Base-by-base conservation (phyloP, 2,113 vertebrate genomes). In the Spermophilus dauricus region DNA sequence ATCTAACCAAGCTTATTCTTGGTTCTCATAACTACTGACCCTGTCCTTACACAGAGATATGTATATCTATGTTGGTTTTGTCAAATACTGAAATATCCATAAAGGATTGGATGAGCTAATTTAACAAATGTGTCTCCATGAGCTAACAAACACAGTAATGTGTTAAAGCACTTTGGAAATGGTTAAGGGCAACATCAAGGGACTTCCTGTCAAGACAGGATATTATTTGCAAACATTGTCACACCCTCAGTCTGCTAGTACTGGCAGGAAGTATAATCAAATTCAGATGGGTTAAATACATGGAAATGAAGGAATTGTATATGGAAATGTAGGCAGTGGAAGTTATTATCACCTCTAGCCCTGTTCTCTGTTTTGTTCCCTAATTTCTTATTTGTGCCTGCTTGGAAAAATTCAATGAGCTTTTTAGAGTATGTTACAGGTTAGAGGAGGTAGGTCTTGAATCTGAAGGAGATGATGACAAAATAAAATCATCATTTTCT, bases 181-280 rank as follows among this genome's bases (percentile, higher is more conserved):
- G 51, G 37, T 65, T 73, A 42, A 77, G 16, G 32, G 37, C 22
- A 65, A 22, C 37, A 87, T 26, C 63, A 70, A 45, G 0, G 17
- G 48, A 34, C 16, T 94, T 97, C 22, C 30, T 85, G 61, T 70
- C 65, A 95, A 76, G 39, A 70, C 28, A 18, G n/a, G 73, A n/a
- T 67, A 53, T 76, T 82, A 51, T 76, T 63, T 85, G 28, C 51
- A 58, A 56, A 63, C 3, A 28, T 10, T 45, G 18, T 84, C 53
- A 53, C 2, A 67, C 10, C 2, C 2, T 75, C 7, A 37, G 13
- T 34, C 10, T 5, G 22, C 73, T 53, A 75, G 22, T 42, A 20
- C 39, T 63, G 4, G 13, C 86, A 93, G 45, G 30, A 89, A 89
- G 53, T 18, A 67, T 10, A 80, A 18, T 83, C 24, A 2, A 42